Evolutionary conservation across 1,140 invertebrate genomes (phyloP), one percentile per base, ranked within the genome.

Genomic region (Microplitis demolitor): DNA sequence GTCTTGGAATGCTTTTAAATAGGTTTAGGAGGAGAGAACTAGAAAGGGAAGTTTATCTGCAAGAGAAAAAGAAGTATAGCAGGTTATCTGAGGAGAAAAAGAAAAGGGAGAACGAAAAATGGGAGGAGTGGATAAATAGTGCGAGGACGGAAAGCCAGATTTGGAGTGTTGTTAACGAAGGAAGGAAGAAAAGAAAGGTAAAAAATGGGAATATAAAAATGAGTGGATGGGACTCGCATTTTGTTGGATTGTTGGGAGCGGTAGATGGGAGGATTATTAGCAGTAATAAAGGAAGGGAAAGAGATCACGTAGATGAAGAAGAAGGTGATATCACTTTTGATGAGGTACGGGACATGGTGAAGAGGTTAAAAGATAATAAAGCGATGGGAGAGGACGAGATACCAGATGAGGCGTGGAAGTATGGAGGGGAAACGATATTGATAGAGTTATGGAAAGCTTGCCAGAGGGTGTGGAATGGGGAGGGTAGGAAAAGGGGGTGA

Each of bases 361-460:
- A 14, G 31, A 63, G 50, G n/a, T 13, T 71, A 60, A 71, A 71
- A 31, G 60, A 63, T 6, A 53, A 53, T n/a, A 64, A 71, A 33
- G 69, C 69, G 6, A 14, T 33, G 50, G 45, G 63, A 13, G 33
- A 56, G 16, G 62, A 72, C 66, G 63, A 14, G 33, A 56, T 72
- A 2, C 45, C 45, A 24, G 66, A 39, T 58, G 58, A 71, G 24
- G 56, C 62, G 8, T 71, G 69, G 69, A 71, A 64, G 34, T 61
- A 63, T 2, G 69, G 70, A 58, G 69, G 69, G 34, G 70, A 72
- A 24, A 56, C 9, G 6, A 58, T 72, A 6, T 6, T 6, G 51
- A 24, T n/a, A 33, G 53, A n/a, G 1, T n/a, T 66, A 11, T 72
- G 62, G 33, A 66, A 34, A 37, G n/a, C 66, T 11, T 72, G 70